These are phyloP conservation scores for Stylophora pistillata DNA, from an alignment of 64 coral and sea anemone genomes.

Conservation along the genomic window DNA sequence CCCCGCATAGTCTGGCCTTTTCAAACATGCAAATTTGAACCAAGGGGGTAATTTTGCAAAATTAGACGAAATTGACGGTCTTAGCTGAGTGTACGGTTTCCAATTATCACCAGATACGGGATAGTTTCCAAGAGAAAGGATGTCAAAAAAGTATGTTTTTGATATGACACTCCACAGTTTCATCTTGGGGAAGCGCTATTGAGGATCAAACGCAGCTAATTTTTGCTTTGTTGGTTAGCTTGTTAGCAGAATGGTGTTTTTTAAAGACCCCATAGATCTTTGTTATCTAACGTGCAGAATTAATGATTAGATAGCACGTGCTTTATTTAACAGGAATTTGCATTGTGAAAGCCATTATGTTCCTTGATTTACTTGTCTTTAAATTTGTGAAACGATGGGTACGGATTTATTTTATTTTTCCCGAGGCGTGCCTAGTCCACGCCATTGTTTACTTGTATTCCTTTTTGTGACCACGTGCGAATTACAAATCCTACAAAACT, in stretches of 20 bases:
- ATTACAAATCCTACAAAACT: neutral
- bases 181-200: neutral
- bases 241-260: constrained; percentile 32
- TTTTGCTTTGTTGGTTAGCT: constrained; percentile 2
- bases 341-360: constrained; percentile 82
- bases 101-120: neutral
- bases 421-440: constrained; percentile 3
- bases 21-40: constrained; percentile 35
- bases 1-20: neutral
- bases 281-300: constrained; percentile 65
- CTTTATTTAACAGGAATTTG: constrained; percentile 73
- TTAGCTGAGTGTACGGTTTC: neutral
- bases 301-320: constrained; percentile 76
- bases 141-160: constrained; percentile 34
- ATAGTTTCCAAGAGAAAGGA: constrained; percentile 8
- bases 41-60: constrained; percentile 24
- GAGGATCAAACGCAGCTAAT: constrained; percentile 12
- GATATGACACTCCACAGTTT: neutral
- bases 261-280: constrained; percentile 50
- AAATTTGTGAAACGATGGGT: constrained; percentile 46
- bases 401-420: constrained; percentile 32
- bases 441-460: neutral
- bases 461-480: constrained; percentile 22
- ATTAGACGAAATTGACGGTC: constrained; percentile 26
- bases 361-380: constrained; percentile 56